Base-by-base conservation (phyloP, 2,113 vertebrate species). In the Bos javanicus region DNA sequence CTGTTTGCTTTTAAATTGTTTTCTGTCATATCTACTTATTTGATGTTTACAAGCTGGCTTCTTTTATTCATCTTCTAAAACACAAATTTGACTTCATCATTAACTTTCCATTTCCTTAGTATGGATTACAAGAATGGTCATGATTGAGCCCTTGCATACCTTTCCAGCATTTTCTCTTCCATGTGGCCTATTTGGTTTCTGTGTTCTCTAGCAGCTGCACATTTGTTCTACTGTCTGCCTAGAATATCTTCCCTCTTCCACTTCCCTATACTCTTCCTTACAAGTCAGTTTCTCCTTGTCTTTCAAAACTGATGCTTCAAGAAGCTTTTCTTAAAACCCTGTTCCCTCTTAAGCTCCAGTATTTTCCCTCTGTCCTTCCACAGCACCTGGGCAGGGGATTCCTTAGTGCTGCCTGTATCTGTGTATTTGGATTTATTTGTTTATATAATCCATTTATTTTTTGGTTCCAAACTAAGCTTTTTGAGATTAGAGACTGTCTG, bases 361-460 rank as follows among this genome's bases (percentile, higher is more conserved):
- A 1, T 82, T 94, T 74, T 92, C 74, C 36, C 36, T 94, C 43
- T 95, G 50, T 67, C 28, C 4, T 90, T 84, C 17, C 25, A 16
- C 17, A 78, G 54, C 8, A 19, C 6, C 48, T 26, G 71, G 71
- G 39, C 6, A 6, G 56, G 13, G 62, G 76, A 26, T 19, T 21
- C 26, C 52, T 78, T 60, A 48, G 36, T 91, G 43, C 86, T 82
- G 12, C 81, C 76, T 78, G 7, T 9, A n/a, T 64, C 43, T 97
- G 52, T 87, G 25, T n/a, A 57, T 71, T 93, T 28, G 90, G 67
- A 91, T 91, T 97, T 95, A 91, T 83, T 90, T 95, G 92, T 95
- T 96, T 83, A 91, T n/a, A 62, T 86, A 78, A 71, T 57, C 62
- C 52, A 52, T 64, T 81, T 83, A 7, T 87, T 36, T 95, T 92